Evolutionary conservation across 2,888 invertebrate species (phyloP), one percentile per base, ranked within the genome.

Genomic region (Scaptomyza reducta): DNA sequence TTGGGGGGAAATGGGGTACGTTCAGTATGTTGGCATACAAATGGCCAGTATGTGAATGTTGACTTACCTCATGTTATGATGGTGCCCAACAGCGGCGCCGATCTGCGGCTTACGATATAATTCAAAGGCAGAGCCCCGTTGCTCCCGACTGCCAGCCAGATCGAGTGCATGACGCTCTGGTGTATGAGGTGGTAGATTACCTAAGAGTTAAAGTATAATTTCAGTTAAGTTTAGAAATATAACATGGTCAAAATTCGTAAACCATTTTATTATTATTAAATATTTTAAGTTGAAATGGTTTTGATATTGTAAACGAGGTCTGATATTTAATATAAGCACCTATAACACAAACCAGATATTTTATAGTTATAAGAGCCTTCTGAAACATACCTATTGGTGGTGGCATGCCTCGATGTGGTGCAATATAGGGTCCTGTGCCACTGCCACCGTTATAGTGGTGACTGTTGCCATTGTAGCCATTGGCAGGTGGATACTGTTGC

Each of bases 101-200:
- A 92, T 90, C 89, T 96, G 94, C 10, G 97, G 97, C 92, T 98
- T 98, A 77, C 97, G 95, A 91, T 98, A 98, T 70, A 98, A 93
- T 92, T 98, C 98, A 91, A 98, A 98, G n/a, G 98, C 98, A 72
- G 97, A 97, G 29, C 97, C 97, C 57, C 97, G 93, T 89, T 97
- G 97, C 90, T 97, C 97, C 83, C 96, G 94, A 87, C 97, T 96
- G 50, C 97, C 97, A 55, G 97, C 96, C 90, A 97, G 93, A 91
- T 94, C 94, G 92, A 92, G 85, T 25, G 91, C 91, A 70, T 91
- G 91, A 13, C 92, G 90, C 67, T 92, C 91, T 3, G 91, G 90
- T 6, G 91, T 90, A 54, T 91, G 92, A 0, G 91, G 89, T 29
- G 91, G 91, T 18, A 91, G 78, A 76, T 91, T 92, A 38, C 90